Conservation (phyloP, 2,113 vertebrate species). For the Calonectris borealis region DNA sequence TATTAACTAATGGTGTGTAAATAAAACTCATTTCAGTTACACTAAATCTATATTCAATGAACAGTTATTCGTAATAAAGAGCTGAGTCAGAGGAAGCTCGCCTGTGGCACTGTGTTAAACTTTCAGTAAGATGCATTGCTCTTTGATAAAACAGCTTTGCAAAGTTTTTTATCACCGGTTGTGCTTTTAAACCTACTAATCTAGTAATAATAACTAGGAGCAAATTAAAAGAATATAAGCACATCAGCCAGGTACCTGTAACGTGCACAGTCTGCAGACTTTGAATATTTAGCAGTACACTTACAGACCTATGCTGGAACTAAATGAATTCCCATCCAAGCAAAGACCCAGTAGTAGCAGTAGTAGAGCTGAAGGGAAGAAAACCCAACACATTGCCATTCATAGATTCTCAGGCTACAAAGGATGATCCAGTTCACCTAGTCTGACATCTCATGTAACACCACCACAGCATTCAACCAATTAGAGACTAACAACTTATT, state of each 20-base stretch:
- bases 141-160: neutral
- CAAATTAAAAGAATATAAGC: neutral
- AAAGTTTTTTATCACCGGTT: neutral
- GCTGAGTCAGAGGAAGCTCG: neutral
- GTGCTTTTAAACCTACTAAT: neutral
- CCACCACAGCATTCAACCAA: neutral
- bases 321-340: neutral
- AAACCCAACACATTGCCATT: neutral
- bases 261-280: neutral
- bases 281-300: neutral
- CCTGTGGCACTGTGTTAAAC: neutral
- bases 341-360: neutral
- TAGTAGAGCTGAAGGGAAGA: neutral
- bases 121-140: neutral
- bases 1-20: slow-evolving; percentile 16
- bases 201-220: neutral
- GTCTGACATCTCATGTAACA: neutral
- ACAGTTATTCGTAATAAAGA: neutral
- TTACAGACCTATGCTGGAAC: neutral
- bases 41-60: neutral
- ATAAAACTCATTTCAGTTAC: neutral
- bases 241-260: neutral
- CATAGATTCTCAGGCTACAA: neutral
- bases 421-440: neutral
- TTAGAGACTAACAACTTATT: neutral